phyloP scores from a whole-genome alignment of 2,888 invertebrate species.

The Caenorhabditis sp. region DNA sequence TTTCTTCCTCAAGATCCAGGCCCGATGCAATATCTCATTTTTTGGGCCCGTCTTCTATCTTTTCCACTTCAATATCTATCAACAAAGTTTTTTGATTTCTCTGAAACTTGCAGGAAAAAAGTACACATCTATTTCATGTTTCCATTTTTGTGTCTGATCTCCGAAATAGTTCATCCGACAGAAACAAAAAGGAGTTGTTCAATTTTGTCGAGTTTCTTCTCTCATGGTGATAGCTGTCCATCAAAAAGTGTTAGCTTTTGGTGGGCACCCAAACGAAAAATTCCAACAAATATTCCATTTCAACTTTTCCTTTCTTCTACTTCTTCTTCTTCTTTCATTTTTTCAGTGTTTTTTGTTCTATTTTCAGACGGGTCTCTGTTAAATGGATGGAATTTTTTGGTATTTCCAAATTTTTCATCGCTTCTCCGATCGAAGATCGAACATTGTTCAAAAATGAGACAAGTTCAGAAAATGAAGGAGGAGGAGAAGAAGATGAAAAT shows the following conservation, averaged over 20 bases:
- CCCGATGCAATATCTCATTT: too few relatives aligned
- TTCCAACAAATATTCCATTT: not conserved
- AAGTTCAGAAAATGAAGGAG: not conserved
- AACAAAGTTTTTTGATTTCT: too few relatives aligned
- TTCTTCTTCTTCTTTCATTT: not conserved
- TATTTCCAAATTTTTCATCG: slow-evolving; percentile 38
- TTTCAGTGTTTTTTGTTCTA: too few relatives aligned
- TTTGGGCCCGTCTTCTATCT: too few relatives aligned
- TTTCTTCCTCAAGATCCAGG: too few relatives aligned
- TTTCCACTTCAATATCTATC: too few relatives aligned
- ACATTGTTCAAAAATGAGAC: not conserved
- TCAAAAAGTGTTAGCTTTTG: slow-evolving; percentile 19
- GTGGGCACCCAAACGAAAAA: not conserved
- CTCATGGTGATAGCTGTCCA: slow-evolving; percentile 30
- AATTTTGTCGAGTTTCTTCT: not conserved
- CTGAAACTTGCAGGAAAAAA: too few relatives aligned
- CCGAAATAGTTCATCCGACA: not conserved
- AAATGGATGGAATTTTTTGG: slow-evolving; percentile 32
- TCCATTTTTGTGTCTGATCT: not conserved
- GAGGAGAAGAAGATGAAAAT: not conserved
- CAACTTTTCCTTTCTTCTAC: not conserved
- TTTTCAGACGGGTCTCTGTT: not conserved
- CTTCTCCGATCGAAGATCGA: not conserved
- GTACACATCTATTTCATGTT: too few relatives aligned
- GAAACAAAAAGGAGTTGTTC: not conserved